Percentiles rank a stretch among this genome's conserved stretches.
Evolutionary conservation across 2,113 vertebrate species (phyloP).

Genomic region (Chionomys nivalis): DNA sequence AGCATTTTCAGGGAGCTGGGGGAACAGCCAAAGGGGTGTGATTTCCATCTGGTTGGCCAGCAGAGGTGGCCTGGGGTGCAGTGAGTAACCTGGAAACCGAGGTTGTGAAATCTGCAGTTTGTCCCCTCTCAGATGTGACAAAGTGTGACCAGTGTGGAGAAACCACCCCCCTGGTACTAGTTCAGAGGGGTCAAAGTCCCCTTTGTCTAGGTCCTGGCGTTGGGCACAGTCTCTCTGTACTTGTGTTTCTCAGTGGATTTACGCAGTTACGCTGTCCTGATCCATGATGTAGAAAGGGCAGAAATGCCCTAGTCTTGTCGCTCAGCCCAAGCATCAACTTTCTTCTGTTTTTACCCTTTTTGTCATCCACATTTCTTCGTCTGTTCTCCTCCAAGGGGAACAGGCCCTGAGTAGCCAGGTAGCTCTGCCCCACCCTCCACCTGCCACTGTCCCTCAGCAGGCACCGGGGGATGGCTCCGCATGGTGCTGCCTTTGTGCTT

Average conservation of each 20-base stretch:
- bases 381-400: background rate
- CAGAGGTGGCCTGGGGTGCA: background rate
- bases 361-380: background rate
- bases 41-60: background rate
- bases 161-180: background rate
- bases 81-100: background rate
- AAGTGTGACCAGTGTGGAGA: background rate
- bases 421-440: rapidly evolving
- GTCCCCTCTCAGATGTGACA: background rate
- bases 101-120: no score
- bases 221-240: background rate
- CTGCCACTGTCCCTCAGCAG: rapidly evolving
- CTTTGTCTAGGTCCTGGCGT: background rate
- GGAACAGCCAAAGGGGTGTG: background rate
- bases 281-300: background rate
- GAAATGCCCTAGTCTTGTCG: background rate
- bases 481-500: background rate
- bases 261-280: background rate
- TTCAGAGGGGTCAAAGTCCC: background rate
- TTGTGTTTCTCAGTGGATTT: slow-evolving; percentile 12
- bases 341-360: background rate
- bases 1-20: background rate
- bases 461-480: background rate
- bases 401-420: background rate
- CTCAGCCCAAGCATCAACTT: background rate